Conservation (phyloP, 2,888 invertebrate species). For the Entomobrya multifasciata region DNA sequence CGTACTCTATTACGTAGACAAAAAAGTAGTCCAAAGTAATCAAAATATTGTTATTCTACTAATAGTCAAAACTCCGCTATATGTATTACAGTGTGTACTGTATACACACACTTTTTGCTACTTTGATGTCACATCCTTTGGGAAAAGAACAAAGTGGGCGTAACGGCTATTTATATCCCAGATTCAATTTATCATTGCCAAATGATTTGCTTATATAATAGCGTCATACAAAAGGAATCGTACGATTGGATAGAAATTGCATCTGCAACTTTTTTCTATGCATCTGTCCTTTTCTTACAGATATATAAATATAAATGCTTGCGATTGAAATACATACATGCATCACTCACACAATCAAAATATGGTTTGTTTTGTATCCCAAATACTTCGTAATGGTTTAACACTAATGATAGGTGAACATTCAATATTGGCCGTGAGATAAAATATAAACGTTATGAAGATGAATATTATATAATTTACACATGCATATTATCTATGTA, state of each 20-base stretch:
- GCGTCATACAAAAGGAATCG: background rate
- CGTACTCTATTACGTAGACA: constrained; percentile 30
- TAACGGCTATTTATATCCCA: constrained; percentile 63
- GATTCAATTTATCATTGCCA: constrained; percentile 62
- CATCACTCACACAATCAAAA: too few relatives aligned
- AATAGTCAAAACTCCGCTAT: background rate
- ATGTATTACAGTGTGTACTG: too few relatives aligned
- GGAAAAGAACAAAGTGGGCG: constrained; percentile 64
- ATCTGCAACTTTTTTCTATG: background rate
- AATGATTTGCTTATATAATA: constrained; percentile 15
- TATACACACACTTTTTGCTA: constrained; percentile 6
- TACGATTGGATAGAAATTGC: background rate
- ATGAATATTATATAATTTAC: too few relatives aligned
- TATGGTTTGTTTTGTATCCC: too few relatives aligned
- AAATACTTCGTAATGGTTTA: too few relatives aligned
- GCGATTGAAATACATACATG: too few relatives aligned
- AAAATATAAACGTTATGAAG: too few relatives aligned
- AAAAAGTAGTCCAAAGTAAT: constrained; percentile 63
- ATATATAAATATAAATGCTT: background rate
- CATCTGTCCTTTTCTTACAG: background rate
- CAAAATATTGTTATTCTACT: constrained; percentile 59
- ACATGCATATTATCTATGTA: too few relatives aligned
- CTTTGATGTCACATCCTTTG: constrained; percentile 67
- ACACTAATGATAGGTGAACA: too few relatives aligned
- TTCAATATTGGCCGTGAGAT: too few relatives aligned